A percentile compares a stretch with the other conserved stretches of the same genome.
These are phyloP conservation scores for Orchestes rusci DNA, from an alignment of 2,888 invertebrate species.

Conservation along the genomic window DNA sequence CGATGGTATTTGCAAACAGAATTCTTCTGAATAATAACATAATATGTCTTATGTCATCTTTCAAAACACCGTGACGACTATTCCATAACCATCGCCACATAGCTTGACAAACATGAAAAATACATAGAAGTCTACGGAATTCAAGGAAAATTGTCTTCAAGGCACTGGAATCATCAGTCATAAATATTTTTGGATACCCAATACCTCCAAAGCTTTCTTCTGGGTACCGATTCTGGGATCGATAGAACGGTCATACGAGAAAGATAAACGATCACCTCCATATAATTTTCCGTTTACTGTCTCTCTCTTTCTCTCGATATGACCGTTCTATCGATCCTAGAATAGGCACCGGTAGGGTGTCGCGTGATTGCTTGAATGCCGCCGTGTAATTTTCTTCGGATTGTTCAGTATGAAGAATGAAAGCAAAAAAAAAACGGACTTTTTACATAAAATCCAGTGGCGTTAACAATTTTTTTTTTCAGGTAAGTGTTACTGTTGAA, in stretches of 20 bases:
- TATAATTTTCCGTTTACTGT: too few relatives aligned
- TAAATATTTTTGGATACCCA: background rate
- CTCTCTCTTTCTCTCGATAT: too few relatives aligned
- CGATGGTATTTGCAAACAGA: background rate
- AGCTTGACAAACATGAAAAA: constrained; percentile 7
- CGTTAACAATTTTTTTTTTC: too few relatives aligned
- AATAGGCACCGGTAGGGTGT: too few relatives aligned
- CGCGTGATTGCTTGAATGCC: background rate
- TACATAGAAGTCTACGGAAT: constrained; percentile 1
- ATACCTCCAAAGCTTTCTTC: background rate
- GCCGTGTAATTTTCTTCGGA: background rate
- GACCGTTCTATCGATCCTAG: too few relatives aligned
- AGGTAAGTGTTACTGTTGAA: too few relatives aligned
- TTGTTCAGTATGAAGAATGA: background rate
- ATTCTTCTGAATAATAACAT: background rate
- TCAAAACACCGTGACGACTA: background rate
- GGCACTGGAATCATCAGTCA: constrained; percentile 4
- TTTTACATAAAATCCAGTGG: too few relatives aligned
- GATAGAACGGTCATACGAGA: too few relatives aligned
- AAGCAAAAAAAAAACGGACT: background rate
- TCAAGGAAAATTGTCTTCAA: constrained; percentile 4
- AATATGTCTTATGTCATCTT: background rate
- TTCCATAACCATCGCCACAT: constrained; percentile 4
- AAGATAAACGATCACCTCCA: too few relatives aligned
- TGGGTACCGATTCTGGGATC: too few relatives aligned